Conservation (phyloP, 2,888 invertebrate species). For the Trissolcus japonicus region DNA sequence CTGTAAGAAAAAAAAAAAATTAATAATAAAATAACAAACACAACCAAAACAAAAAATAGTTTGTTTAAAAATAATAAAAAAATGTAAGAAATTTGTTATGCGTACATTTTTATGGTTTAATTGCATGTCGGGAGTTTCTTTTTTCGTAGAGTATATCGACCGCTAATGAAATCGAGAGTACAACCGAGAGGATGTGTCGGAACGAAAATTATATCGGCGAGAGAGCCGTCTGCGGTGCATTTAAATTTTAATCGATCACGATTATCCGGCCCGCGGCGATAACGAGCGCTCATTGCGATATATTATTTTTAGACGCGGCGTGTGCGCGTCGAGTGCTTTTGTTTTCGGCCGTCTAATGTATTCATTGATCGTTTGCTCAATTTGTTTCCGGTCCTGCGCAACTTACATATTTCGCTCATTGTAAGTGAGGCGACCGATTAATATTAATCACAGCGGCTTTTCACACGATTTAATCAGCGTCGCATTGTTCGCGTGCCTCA, state of each 20-base stretch:
- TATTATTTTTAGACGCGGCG: slow-evolving; percentile 31
- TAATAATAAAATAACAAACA: no score
- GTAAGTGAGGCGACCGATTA: slow-evolving; percentile 9
- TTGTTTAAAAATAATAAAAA: no score
- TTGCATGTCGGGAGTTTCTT: no score
- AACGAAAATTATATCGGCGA: slow-evolving; percentile 5
- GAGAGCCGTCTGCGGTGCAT: slow-evolving; percentile 3
- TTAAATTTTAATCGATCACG: slow-evolving; percentile 31
- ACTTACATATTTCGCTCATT: slow-evolving; percentile 16
- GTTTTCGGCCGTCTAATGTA: slow-evolving; percentile 32
- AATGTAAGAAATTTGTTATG: background rate
- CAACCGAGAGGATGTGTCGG: no score
- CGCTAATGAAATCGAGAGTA: no score
- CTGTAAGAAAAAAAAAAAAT: no score
- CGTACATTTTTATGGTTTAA: no score
- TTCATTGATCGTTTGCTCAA: slow-evolving; percentile 52
- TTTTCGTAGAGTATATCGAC: no score
- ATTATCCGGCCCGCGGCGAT: slow-evolving; percentile 12
- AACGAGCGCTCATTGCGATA: slow-evolving; percentile 12
- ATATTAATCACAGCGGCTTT: slow-evolving; percentile 36
- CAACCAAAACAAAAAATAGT: no score
- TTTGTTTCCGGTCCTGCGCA: slow-evolving; percentile 41
- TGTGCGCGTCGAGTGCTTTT: slow-evolving; percentile 6
- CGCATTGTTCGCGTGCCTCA: slow-evolving; percentile 13
- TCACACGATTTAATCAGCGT: slow-evolving; percentile 25